Base-by-base conservation (phyloP, 2,113 vertebrate species). In the Pogonocichla stellata region DNA sequence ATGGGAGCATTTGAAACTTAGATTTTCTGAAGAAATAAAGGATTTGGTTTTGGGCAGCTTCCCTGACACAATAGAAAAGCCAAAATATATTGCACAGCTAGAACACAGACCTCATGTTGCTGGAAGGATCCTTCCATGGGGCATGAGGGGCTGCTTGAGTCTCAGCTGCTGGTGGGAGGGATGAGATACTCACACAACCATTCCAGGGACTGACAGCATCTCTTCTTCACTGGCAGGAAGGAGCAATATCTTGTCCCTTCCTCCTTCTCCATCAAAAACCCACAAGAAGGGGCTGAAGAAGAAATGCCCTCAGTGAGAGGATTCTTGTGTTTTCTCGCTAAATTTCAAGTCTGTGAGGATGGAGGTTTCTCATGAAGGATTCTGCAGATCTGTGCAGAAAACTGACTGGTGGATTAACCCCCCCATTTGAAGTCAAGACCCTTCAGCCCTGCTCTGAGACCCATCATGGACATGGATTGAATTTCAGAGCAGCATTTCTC, bases 381-480 rank as follows among this genome's bases (percentile, higher is more conserved):
- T 31, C 24, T 64, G 66, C 10, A 81, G 33, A 51, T 25, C 36
- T 28, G 20, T 50, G 29, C 42, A 54, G 70, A 69, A 88, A 82
- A 23, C 19, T 31, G 14, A 8, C 22, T 10, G 25, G 8, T 33
- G 36, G 12, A 23, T 38, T 54, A 57, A 65, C 4, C 12, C 10
- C 10, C 23, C 26, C 13, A 8, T 20, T 29, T 82, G 66, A 36
- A 89, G 53, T 10, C 5, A 22, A 54, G 33, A 45, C 4, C 10
- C 19, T 20, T 29, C 19, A 82, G 31, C 15, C 16, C 34, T 29
- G 6, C 42, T 25, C 57, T 42, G 36, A 19, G 36, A 50, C 11
- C 12, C 2, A 1, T 11, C 25, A 29, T 24, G 1, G 1, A 11
- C 8, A 23, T 0, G 2, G 34, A 19, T 5, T 34, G 33, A 23